These are phyloP conservation scores for Antheraea pernyi DNA, from an alignment of 1,140 invertebrate genomes.

Conservation along the genomic window DNA sequence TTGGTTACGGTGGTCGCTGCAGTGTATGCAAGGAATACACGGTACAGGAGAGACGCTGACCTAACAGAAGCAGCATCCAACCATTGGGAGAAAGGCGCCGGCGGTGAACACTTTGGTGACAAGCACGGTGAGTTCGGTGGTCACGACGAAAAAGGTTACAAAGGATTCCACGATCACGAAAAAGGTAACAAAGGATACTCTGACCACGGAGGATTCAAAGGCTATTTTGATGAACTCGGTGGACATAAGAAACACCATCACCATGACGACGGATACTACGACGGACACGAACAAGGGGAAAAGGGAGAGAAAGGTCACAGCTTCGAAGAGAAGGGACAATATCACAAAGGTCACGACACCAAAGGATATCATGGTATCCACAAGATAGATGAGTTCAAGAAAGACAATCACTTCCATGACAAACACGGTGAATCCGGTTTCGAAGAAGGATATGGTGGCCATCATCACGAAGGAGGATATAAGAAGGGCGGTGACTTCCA, in stretches of 20 bases:
- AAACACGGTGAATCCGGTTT: constrained; percentile 88
- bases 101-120: constrained; percentile 74
- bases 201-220: constrained; percentile 84
- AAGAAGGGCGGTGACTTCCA: constrained; percentile 85
- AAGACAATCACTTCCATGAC: constrained; percentile 83
- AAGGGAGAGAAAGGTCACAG: constrained; percentile 83
- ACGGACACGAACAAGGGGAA: constrained; percentile 84
- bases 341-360: constrained; percentile 88
- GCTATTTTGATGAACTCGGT: constrained; percentile 84
- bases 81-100: constrained; percentile 79
- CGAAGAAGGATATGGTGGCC: constrained; percentile 82
- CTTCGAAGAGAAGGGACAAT: constrained; percentile 81
- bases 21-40: constrained; percentile 47
- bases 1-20: constrained; percentile 41
- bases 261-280: constrained; percentile 86
- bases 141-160: constrained; percentile 73
- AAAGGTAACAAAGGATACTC: constrained; percentile 85
- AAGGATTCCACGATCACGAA: constrained; percentile 82
- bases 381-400: constrained; percentile 85
- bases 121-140: constrained; percentile 76
- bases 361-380: constrained; percentile 88
- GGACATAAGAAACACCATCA: constrained; percentile 87
- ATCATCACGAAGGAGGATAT: constrained; percentile 82
- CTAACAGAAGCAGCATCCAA: constrained; percentile 77
- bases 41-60: constrained; percentile 73